These are phyloP conservation scores for Chamaea fasciata DNA, from an alignment of 2,113 vertebrate species.

Conservation along the genomic window DNA sequence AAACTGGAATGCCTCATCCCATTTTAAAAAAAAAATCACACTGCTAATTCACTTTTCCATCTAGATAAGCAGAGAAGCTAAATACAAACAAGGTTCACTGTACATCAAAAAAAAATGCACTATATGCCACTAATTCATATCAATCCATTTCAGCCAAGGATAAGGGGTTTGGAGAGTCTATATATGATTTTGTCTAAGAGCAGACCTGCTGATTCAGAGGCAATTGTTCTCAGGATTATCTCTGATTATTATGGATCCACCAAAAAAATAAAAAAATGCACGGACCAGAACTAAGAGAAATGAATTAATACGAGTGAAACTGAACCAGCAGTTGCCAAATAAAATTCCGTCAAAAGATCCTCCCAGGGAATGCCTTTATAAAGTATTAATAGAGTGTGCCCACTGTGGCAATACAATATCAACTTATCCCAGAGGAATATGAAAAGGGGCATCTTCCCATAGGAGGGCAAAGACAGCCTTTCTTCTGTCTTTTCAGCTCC, in stretches of 20 bases:
- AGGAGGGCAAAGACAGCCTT: not conserved
- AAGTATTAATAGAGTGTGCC: constrained; percentile 49
- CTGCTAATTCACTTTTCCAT: not conserved
- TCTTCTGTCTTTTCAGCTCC: not conserved
- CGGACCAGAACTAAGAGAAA: constrained; percentile 24
- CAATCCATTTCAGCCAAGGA: not conserved
- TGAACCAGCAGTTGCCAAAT: not conserved
- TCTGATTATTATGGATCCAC: not conserved
- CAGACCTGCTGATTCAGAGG: constrained; percentile 1
- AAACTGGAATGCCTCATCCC: not conserved
- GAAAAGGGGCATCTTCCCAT: not conserved
- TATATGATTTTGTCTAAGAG: not conserved
- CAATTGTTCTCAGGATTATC: constrained; percentile 13
- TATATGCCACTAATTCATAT: not conserved
- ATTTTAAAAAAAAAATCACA: not conserved
- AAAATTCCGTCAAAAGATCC: constrained; percentile 33
- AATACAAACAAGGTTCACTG: not conserved
- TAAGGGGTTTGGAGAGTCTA: not conserved
- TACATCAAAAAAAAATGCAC: not conserved
- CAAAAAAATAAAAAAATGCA: not conserved
- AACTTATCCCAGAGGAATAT: constrained; percentile 4
- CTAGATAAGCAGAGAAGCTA: not conserved
- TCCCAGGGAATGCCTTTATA: constrained; percentile 42
- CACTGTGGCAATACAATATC: not conserved
- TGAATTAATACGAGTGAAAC: not conserved